Evolutionary conservation across 2,797 vertebrate species (phyloP), one percentile per base, ranked within the genome.

Genomic region (Huso huso): DNA sequence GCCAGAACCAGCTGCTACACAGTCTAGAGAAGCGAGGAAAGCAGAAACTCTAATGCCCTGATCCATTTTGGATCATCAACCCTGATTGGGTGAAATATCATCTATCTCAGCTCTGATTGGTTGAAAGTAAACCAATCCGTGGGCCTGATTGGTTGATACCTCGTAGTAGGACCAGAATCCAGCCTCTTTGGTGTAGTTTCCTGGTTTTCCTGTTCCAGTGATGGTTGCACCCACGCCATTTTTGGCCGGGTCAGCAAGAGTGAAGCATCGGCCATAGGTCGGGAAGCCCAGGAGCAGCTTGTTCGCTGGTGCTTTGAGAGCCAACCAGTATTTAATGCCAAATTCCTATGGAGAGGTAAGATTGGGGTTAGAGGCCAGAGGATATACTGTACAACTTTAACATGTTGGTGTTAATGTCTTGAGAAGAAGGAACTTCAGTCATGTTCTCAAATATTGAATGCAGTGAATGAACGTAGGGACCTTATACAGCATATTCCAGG

Each of bases 131-230:
- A 48, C 5, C 62, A 53, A 5, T 12, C 3, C 51, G 11, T 8
- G 23, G 23, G 2, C n/a, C 53, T 12, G 6, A 6, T 7, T 63
- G 79, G 12, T 12, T 48, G 57, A 52, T 71, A 86, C 94, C 91
- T 97, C 94, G 6, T 94, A 96, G 79, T 83, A 93, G 66, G 93
- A 83, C 77, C 93, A 82, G 15, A 78, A 84, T 0, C 95, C 95
- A 0, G 73, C 48, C 10, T 93, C 86, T 53, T 62, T 74, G 55
- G 93, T 94, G 77, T 91, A 96, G n/a, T 76, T 84, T 6, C 95
- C 94, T 0, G 83, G 84, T 0, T 84, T 76, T 18, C 89, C 93
- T 0, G 91, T 73, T 0, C 93, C 94, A 0, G 79, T 83, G 61
- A 74, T 0, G 0, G 90, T 87, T 0, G 93, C 92, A 1, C 92